phyloP scores from a whole-genome alignment of 2,113 vertebrate species.

The Poecilia latipinna region DNA sequence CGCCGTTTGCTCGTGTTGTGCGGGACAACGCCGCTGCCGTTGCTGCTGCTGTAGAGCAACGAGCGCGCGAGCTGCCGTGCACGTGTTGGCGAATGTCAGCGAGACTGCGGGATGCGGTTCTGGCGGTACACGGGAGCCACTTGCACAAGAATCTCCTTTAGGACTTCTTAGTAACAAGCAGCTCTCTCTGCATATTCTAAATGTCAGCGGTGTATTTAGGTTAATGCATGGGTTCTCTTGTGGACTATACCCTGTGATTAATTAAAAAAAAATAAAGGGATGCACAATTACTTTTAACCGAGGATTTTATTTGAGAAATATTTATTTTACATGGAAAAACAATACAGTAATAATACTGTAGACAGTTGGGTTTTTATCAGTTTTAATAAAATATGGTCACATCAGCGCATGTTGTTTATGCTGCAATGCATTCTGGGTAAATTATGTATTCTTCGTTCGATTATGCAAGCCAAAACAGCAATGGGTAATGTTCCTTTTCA shows the following conservation, averaged over 20 bases:
- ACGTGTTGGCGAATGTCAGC: constrained; percentile 8
- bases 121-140: constrained; percentile 6
- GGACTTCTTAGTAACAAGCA: neutral
- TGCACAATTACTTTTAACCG: too few species aligned
- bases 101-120: constrained; percentile 20
- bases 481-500: too few species aligned
- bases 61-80: constrained; percentile 27
- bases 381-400: too few species aligned
- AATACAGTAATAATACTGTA: too few species aligned
- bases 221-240: neutral
- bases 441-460: too few species aligned
- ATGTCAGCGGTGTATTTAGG: neutral
- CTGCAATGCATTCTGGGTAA: too few species aligned
- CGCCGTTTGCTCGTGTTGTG: constrained; percentile 44
- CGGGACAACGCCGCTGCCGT: constrained; percentile 53
- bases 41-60: constrained; percentile 15
- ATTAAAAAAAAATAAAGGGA: constrained; percentile 32
- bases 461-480: too few species aligned
- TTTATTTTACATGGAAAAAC: too few species aligned
- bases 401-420: too few species aligned
- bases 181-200: neutral
- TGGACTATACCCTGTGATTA: constrained; percentile 1
- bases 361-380: too few species aligned
- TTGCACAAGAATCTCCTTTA: neutral
- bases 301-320: too few species aligned